Evolutionary conservation across 2,113 vertebrate species (phyloP), one percentile per base, ranked within the genome.

Genomic region (Campylorhamphus procurvoides): DNA sequence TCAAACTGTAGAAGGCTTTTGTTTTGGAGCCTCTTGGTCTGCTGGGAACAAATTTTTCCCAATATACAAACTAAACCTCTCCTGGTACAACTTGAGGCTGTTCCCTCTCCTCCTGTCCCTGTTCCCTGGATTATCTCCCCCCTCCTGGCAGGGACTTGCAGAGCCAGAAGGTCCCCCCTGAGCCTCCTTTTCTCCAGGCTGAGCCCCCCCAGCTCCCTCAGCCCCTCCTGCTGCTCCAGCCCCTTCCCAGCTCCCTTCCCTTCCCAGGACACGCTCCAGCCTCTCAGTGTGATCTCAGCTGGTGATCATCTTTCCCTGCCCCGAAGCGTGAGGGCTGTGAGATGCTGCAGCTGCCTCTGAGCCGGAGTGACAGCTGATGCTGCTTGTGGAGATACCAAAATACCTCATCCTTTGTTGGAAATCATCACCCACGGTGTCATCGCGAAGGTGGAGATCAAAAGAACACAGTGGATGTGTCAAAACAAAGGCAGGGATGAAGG

Each of bases 321-420:
- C 75, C 0, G 6, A n/a, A 90, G 71, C 83, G 22, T 0, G 19
- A 75, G 42, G 62, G 71, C 67, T 93, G 47, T 29, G 74, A 94
- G 75, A 71, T 3, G 20, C 75, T 72, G 88, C 94, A 92, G 93
- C 93, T 94, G 93, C 78, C 47, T 91, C 42, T 0, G 6, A 71
- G 69, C 88, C 6, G 3, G 24, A 50, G 49, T 49, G 90, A 40
- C 84, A 87, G 92, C 90, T 91, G 78, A 76, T 73, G 74, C 72
- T 86, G 16, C 86, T 84, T 5, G 60, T 59, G 80, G 59, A 84
- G 72, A 19, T 10, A 14, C 55, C 83, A 50, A 90, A 92, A 90
- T 71, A 73, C 66, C 90, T 62, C 88, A 86, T 92, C 83, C 58
- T 63, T n/a, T 55, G 33, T 14, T 88, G 90, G 87, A 37, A 91